Percentiles rank a stretch among this genome's conserved stretches.
These are phyloP conservation scores for Saxidomus purpurata DNA, from an alignment of 1,140 invertebrate species.

Conservation along the genomic window DNA sequence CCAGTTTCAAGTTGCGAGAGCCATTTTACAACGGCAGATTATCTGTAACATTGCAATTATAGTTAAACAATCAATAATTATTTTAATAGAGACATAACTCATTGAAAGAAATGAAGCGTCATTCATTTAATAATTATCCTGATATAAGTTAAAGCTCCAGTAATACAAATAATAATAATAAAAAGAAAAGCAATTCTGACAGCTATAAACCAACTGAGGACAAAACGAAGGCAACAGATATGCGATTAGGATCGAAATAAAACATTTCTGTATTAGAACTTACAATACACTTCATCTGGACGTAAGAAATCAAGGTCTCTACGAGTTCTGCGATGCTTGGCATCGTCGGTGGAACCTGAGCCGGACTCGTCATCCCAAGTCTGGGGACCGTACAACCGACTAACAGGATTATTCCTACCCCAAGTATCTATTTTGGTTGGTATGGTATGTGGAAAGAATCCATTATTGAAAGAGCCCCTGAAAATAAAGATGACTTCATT, in stretches of 20 bases:
- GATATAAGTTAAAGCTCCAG: not conserved
- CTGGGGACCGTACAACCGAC: conserved; percentile 47
- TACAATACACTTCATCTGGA: conserved; percentile 10
- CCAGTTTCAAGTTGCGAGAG: not conserved
- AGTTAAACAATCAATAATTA: too few species aligned
- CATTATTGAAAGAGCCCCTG: conserved; percentile 48
- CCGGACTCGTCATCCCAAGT: conserved; percentile 1
- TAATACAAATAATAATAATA: not conserved
- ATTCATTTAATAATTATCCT: not conserved
- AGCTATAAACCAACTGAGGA: not conserved
- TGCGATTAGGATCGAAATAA: not conserved
- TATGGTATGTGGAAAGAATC: conserved; percentile 61
- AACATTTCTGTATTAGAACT: not conserved
- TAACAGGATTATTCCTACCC: conserved; percentile 37
- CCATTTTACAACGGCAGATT: not conserved
- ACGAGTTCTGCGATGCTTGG: conserved; percentile 9
- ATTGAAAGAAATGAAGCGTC: not conserved
- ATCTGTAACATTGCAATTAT: too few species aligned
- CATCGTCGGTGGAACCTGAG: not conserved
- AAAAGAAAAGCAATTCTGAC: not conserved
- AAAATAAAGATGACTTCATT: not conserved
- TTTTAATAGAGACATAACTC: too few species aligned
- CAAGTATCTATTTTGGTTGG: conserved; percentile 60
- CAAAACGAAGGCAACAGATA: not conserved
- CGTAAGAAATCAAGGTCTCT: not conserved